Percentiles rank a stretch among this genome's conserved stretches.
phyloP scores from a whole-genome alignment of 92 coral and sea anemone genomes.

The Epizoanthus fatuus region DNA sequence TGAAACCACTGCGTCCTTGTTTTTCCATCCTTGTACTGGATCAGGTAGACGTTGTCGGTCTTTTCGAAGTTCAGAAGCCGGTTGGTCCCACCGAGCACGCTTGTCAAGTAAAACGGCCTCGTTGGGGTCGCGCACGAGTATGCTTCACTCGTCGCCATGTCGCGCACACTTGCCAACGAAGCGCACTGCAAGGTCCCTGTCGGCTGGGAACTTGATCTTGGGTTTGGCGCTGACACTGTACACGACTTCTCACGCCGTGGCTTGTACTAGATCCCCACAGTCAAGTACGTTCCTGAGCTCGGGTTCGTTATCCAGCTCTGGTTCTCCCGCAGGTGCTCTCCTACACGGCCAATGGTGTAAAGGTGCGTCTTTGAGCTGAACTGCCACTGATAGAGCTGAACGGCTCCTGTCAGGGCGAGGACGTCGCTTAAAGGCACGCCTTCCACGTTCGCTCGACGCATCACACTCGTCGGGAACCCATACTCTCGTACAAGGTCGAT shows the following conservation, averaged over 20 bases:
- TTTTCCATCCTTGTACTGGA: constrained; percentile 23
- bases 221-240: constrained; percentile 34
- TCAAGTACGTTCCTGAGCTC: constrained; percentile 39
- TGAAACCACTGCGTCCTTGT: constrained; percentile 35
- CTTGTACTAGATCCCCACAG: constrained; percentile 27
- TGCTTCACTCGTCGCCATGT: constrained; percentile 8
- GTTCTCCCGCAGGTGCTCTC: too few relatives aligned
- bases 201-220: constrained; percentile 21
- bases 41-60: neutral
- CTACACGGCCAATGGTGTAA: too few relatives aligned
- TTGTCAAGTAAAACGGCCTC: constrained; percentile 39
- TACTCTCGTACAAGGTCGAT: too few relatives aligned
- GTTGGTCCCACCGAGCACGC: constrained; percentile 5
- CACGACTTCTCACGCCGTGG: constrained; percentile 34
- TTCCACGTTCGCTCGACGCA: too few relatives aligned
- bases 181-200: constrained; percentile 56
- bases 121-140: constrained; percentile 21
- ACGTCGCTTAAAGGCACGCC: too few relatives aligned
- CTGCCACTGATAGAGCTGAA: too few relatives aligned
- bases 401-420: too few relatives aligned
- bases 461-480: too few relatives aligned
- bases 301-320: too few relatives aligned
- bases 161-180: constrained; percentile 58
- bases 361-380: too few relatives aligned
- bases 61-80: constrained; percentile 13